phyloP scores from a whole-genome alignment of 1,140 invertebrate species.

The Gonatopus flavifemur region DNA sequence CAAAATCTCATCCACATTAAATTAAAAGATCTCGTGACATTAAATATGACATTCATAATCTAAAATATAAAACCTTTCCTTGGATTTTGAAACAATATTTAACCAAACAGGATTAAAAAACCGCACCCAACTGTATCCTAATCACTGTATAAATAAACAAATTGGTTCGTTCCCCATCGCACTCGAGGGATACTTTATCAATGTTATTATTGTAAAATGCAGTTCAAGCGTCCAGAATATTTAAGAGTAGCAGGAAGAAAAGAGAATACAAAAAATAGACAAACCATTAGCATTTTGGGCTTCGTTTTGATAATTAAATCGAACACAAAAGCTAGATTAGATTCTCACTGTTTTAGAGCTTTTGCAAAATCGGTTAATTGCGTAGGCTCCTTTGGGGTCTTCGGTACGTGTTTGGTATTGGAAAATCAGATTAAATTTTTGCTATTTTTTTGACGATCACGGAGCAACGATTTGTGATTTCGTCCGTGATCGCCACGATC shows the following conservation, averaged over 20 bases:
- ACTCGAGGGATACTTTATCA: background rate
- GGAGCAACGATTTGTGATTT: too few species aligned
- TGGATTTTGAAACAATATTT: background rate
- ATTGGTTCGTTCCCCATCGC: background rate
- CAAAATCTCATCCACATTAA: background rate
- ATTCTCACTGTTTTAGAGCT: background rate
- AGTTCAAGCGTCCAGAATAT: slow-evolving; percentile 9
- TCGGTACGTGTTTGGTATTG: slow-evolving; percentile 2
- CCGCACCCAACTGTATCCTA: slow-evolving; percentile 2
- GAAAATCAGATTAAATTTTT: background rate
- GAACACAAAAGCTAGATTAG: slow-evolving; percentile 1
- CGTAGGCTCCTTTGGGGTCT: background rate
- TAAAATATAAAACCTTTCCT: background rate
- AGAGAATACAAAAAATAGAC: slow-evolving; percentile 11
- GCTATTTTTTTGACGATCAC: background rate
- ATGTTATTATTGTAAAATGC: slow-evolving; percentile 2
- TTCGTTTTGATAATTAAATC: slow-evolving; percentile 37
- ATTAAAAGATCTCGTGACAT: background rate
- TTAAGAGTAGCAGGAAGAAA: slow-evolving; percentile 5
- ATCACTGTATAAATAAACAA: background rate
- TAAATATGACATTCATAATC: background rate
- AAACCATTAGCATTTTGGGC: slow-evolving; percentile 50
- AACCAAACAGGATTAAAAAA: slow-evolving; percentile 3
- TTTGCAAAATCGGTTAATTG: background rate
- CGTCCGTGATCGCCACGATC: slow-evolving; percentile 7